Conservation (phyloP, 2,113 vertebrate genomes). For the Cervus canadensis region DNA sequence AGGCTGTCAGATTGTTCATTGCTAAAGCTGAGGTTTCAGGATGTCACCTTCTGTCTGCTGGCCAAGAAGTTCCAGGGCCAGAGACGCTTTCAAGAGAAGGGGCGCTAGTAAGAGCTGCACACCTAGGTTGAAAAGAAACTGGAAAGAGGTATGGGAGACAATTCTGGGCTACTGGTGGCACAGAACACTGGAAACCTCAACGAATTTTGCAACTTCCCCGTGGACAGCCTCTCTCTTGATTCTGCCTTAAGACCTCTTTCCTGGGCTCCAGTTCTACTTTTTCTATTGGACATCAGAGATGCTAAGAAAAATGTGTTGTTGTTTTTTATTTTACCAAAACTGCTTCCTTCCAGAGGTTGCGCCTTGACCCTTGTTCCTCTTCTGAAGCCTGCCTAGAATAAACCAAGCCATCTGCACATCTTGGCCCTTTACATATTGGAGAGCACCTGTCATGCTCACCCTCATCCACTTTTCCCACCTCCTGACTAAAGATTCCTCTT, state of each 20-base stretch:
- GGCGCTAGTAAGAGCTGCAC: background rate
- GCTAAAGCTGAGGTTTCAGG: background rate
- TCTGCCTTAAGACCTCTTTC: background rate
- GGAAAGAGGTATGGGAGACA: background rate
- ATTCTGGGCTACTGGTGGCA: background rate
- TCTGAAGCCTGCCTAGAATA: background rate
- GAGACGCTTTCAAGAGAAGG: background rate
- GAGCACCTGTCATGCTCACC: background rate
- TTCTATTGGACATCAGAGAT: background rate
- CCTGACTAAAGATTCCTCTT: background rate
- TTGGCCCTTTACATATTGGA: background rate
- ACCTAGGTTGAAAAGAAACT: background rate
- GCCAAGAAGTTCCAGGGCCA: background rate
- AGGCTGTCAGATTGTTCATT: background rate
- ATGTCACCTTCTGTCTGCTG: conserved; percentile 39
- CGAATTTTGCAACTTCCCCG: background rate
- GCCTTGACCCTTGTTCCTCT: background rate
- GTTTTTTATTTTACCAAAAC: background rate
- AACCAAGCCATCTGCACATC: background rate
- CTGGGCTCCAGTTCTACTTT: background rate
- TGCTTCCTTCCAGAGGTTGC: background rate
- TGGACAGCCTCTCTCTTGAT: background rate
- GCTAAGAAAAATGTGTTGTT: background rate
- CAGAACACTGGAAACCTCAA: background rate
- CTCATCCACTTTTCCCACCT: background rate